phyloP scores from a whole-genome alignment of 2,113 vertebrate genomes.

The Hydrolagus affinis region DNA sequence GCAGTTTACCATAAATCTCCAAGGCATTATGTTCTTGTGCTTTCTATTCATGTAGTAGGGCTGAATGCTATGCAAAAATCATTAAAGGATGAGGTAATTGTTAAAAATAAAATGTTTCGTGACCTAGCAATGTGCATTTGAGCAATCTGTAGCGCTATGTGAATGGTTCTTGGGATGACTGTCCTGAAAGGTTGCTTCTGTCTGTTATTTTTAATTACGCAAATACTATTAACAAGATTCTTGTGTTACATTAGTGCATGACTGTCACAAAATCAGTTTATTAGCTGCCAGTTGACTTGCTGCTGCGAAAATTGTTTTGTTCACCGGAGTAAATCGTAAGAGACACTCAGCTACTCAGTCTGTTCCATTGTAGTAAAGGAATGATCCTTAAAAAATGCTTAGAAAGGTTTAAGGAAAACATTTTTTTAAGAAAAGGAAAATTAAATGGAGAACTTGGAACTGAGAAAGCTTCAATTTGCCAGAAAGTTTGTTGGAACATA shows the following conservation, averaged over 20 bases:
- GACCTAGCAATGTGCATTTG: constrained; percentile 36
- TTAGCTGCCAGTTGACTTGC: neutral
- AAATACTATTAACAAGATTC: neutral
- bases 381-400: no score
- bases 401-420: no score
- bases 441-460: no score
- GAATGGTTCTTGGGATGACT: constrained; percentile 36
- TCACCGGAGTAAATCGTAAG: neutral
- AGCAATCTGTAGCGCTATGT: constrained; percentile 29
- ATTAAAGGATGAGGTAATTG: constrained; percentile 55
- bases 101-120: constrained; percentile 40
- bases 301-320: neutral
- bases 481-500: no score
- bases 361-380: no score
- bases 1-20: constrained; percentile 54
- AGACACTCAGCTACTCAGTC: neutral
- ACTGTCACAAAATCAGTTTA: neutral
- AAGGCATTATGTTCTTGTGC: constrained; percentile 54
- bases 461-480: no score
- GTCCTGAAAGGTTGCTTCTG: no score
- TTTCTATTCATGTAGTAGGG: constrained; percentile 47
- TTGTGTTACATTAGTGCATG: neutral
- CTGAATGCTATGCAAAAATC: constrained; percentile 56
- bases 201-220: no score
- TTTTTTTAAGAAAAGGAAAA: no score